Base-by-base conservation (phyloP, 2,888 invertebrate species). In the Galeopsomyia nigrocyanea region DNA sequence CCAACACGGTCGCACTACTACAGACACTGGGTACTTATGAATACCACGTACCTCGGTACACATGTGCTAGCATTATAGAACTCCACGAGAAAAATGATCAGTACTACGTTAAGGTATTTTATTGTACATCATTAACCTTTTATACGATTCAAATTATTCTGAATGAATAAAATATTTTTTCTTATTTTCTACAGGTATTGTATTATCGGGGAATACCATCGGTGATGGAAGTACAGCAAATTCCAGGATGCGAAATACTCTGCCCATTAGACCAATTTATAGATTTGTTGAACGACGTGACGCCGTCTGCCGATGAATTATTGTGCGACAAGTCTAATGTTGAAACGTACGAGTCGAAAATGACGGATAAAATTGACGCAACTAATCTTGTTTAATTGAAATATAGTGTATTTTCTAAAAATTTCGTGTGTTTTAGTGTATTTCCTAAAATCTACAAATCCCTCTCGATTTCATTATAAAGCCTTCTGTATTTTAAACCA, bases 191-290 rank as follows among this genome's bases (percentile, higher is more conserved):
- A 26, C 22, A 75, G 75, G 31, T 75, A 14, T 39, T 65, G 3
- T 64, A 73, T n/a, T 63, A 66, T 31, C n/a, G 3, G 16, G 85
- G 87, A 31, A 87, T 88, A 0, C 88, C 88, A 0, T 83, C 86
- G 0, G 84, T 84, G 6, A 85, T 84, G 0, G 78, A 82, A 55
- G 76, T 86, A 0, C 81, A 90, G 39, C 82, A 83, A 0, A 83
- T 91, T 50, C 84, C 86, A 0, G 88, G 88, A 2, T 91, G 90
- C 78, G 87, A 87, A 1, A 69, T 80, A 3, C 80, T 88, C 10
- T 91, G 91, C 78, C 88, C 89, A 58, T 87, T 89, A 68, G 86
- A 88, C 14, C 86, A 84, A 51, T 90, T 90, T 77, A 78, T 87
- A 10, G 76, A 78, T 9, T 81, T 90, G 16, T 87, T 88, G 14